Percentiles rank a stretch among this genome's conserved stretches.
Conservation (phyloP, 2,888 invertebrate species). For the Ennomos quercinarius region DNA sequence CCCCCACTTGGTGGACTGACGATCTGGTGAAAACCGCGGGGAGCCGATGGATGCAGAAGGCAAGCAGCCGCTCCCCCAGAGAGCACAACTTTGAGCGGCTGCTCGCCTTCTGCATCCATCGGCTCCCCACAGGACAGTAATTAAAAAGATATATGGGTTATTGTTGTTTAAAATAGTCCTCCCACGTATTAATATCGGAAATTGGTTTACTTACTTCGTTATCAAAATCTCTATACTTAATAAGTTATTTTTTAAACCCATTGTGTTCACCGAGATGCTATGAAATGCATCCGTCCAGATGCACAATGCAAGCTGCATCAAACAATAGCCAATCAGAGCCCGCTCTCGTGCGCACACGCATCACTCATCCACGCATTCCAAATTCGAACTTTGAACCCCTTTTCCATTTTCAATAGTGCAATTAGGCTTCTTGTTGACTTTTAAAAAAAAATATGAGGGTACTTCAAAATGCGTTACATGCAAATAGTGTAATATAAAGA, state of each 20-base stretch:
- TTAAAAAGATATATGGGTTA: too few species aligned
- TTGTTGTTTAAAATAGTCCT: neutral
- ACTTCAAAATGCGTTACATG: conserved; percentile 11
- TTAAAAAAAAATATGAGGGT: conserved; percentile 23
- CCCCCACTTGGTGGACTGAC: too few species aligned
- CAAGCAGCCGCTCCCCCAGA: too few species aligned
- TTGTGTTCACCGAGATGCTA: neutral
- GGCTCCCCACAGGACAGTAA: too few species aligned
- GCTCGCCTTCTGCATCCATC: too few species aligned
- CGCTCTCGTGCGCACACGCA: conserved; percentile 54
- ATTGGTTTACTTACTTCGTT: conserved; percentile 9
- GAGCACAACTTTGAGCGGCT: too few species aligned
- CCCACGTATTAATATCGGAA: conserved; percentile 3
- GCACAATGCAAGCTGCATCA: conserved; percentile 63
- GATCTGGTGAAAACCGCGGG: too few species aligned
- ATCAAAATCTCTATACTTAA: conserved; percentile 37
- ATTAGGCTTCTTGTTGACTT: conserved; percentile 53
- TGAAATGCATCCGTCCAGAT: conserved; percentile 47
- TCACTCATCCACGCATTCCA: conserved; percentile 64
- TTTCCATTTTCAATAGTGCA: conserved; percentile 53
- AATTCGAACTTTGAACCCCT: conserved; percentile 33
- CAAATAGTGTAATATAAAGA: conserved; percentile 5
- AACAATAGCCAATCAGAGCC: conserved; percentile 76
- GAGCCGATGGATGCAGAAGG: too few species aligned
- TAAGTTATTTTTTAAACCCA: conserved; percentile 21